A percentile compares a stretch with the other conserved stretches of the same genome.
phyloP scores from a whole-genome alignment of 2,113 vertebrate species.

The Salvelinus sp. region DNA sequence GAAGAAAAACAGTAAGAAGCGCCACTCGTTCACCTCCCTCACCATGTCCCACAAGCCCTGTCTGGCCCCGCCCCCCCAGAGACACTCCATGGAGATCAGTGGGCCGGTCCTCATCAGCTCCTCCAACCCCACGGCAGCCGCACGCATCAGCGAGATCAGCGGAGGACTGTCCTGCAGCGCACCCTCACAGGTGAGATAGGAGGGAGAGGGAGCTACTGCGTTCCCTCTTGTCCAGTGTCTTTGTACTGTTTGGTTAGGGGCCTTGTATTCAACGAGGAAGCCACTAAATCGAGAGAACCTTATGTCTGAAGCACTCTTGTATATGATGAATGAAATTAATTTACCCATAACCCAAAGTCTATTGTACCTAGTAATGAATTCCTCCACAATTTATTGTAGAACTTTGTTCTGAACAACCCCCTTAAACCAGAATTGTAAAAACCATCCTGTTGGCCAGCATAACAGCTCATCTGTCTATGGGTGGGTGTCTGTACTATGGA shows the following conservation, averaged over 20 bases:
- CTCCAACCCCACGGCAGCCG: constrained; percentile 94
- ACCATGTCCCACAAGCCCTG: constrained; percentile 95
- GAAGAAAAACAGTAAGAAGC: constrained; percentile 98
- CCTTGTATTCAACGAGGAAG: not conserved
- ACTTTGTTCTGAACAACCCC: not conserved
- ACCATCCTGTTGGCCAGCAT: not conserved
- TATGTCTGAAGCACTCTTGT: not conserved
- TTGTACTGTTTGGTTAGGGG: not conserved
- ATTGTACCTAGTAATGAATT: not conserved
- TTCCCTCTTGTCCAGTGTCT: not conserved
- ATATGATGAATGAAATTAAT: constrained; percentile 1
- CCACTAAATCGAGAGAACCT: not conserved
- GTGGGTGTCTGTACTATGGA: no score
- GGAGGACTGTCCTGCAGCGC: constrained; percentile 93
- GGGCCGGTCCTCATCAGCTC: constrained; percentile 98
- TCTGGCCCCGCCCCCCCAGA: constrained; percentile 88
- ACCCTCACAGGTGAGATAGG: constrained; percentile 89
- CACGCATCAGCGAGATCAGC: constrained; percentile 90
- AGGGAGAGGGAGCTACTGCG: not conserved
- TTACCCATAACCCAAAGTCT: not conserved
- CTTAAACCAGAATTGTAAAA: not conserved
- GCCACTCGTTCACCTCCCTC: constrained; percentile 98
- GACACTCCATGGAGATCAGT: constrained; percentile 98
- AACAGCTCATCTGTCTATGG: not conserved
- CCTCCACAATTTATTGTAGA: not conserved